Percentiles rank a stretch among this genome's conserved stretches.
Evolutionary conservation across 2,888 invertebrate species (phyloP).

Genomic region (Pilophorus perplexus): DNA sequence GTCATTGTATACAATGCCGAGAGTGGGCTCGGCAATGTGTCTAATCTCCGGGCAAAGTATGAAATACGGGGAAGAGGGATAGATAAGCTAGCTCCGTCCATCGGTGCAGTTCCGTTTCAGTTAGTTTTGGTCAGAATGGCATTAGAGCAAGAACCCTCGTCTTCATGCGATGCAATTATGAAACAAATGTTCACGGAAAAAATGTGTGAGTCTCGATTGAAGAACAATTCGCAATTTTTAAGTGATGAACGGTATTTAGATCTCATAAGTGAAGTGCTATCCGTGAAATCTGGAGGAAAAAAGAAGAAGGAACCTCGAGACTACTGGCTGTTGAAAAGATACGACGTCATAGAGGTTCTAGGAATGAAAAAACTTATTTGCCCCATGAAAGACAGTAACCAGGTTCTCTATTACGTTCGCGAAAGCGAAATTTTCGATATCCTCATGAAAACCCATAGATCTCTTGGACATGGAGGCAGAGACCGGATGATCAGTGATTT

Average conservation of each 20-base stretch:
- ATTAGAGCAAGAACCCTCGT: too few species aligned
- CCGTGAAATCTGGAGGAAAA: too few species aligned
- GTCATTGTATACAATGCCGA: too few species aligned
- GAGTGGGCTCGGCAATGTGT: too few species aligned
- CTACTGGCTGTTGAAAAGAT: constrained; percentile 16
- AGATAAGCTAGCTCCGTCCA: too few species aligned
- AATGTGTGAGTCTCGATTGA: constrained; percentile 7
- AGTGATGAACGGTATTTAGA: constrained; percentile 13
- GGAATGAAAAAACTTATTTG: too few species aligned
- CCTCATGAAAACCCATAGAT: constrained; percentile 6
- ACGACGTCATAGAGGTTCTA: constrained; percentile 15
- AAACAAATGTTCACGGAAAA: constrained; percentile 5
- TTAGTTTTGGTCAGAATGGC: too few species aligned
- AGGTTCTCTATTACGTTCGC: constrained; percentile 23
- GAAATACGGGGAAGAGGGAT: too few species aligned
- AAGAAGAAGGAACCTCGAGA: not conserved
- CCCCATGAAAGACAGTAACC: constrained; percentile 15
- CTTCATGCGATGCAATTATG: too few species aligned
- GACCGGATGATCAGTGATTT: constrained; percentile 17
- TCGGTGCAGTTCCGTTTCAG: too few species aligned
- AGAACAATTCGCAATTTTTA: constrained; percentile 4
- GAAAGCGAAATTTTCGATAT: constrained; percentile 23
- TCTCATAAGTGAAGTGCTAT: too few species aligned
- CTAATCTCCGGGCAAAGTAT: too few species aligned
- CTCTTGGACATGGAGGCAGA: constrained; percentile 20